Evolutionary conservation across 2,113 vertebrate genomes (phyloP), one percentile per base, ranked within the genome.

Genomic region (Leiothrix lutea): DNA sequence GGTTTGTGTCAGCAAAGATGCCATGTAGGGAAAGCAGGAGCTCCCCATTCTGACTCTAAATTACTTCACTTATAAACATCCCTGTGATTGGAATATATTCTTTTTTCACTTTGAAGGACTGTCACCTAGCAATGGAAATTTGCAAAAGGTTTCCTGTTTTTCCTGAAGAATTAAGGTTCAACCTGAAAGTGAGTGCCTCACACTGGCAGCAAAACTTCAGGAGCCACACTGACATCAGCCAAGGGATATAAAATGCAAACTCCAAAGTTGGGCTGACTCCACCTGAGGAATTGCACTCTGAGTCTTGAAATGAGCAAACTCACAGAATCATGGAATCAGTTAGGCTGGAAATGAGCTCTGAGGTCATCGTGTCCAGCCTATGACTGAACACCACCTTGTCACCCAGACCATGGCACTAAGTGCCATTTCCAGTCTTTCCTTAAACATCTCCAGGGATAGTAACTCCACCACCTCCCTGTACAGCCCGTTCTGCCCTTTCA

Each of bases 41-140:
- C 14, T 67, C 18, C 15, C 13, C 0, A 0, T 28, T 35, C 4
- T 1, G 1, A 33, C 38, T 77, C 36, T 44, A 40, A 47, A 44
- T 73, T 54, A 42, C 24, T 51, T 47, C 47, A 74, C 17, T 20
- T 62, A 24, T 5, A 19, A 21, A 40, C 2, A 35, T 1, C 2
- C 2, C 31, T 60, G 18, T 61, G 28, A 47, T 1, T 13, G 22
- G 40, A 69, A 51, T 16, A 31, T 44, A 9, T 51, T 47, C 8
- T 40, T 54, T 50, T 14, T 24, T 6, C 5, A 4, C 8, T 47
- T 78, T 38, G 16, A 51, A 12, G 9, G 9, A 7, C 24, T 66
- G 48, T 31, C 15, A 24, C 5, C 36, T 36, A 57, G 40, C 14
- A 47, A 31, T 44, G 29, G 24, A 33, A 61, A 64, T 64, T 7